Evolutionary conservation across 2,888 invertebrate genomes (phyloP).

Genomic region (Epicampocera succincta): DNA sequence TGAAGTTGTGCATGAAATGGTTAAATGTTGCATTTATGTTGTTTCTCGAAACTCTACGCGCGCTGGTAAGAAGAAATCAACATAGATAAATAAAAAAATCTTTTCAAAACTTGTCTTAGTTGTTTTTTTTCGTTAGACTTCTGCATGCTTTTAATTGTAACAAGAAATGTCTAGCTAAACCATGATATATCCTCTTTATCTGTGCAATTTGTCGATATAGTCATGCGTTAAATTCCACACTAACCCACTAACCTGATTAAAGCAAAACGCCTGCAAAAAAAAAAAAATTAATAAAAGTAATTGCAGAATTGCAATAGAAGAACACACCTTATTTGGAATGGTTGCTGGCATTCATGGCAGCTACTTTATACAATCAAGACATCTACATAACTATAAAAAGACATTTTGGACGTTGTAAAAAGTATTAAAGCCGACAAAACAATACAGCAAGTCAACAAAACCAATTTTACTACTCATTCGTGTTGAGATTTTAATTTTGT

Average conservation of each 20-base stretch:
- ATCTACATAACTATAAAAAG: conserved; percentile 13
- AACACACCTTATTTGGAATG: conserved; percentile 66
- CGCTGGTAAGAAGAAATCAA: too few species aligned
- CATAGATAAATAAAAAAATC: too few species aligned
- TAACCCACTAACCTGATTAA: conserved; percentile 66
- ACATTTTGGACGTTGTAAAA: conserved; percentile 22
- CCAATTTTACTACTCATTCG: conserved; percentile 7
- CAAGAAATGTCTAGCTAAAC: conserved; percentile 21
- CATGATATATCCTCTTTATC: conserved; percentile 41
- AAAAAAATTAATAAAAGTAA: conserved; percentile 22
- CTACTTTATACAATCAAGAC: not conserved
- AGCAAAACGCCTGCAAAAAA: conserved; percentile 26
- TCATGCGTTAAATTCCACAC: conserved; percentile 67
- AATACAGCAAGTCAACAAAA: conserved; percentile 37
- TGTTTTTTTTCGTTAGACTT: not conserved
- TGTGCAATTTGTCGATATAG: conserved; percentile 64
- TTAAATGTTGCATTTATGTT: too few species aligned
- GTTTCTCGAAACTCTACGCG: too few species aligned
- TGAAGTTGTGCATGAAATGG: too few species aligned
- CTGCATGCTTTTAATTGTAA: conserved; percentile 7
- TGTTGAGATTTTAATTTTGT: conserved; percentile 39
- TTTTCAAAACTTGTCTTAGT: not conserved
- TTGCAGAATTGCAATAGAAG: conserved; percentile 51
- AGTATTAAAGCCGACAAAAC: conserved; percentile 14
- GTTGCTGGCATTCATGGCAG: conserved; percentile 7